Base-by-base conservation (phyloP, 1,140 invertebrate species). In the Linepithema humile region DNA sequence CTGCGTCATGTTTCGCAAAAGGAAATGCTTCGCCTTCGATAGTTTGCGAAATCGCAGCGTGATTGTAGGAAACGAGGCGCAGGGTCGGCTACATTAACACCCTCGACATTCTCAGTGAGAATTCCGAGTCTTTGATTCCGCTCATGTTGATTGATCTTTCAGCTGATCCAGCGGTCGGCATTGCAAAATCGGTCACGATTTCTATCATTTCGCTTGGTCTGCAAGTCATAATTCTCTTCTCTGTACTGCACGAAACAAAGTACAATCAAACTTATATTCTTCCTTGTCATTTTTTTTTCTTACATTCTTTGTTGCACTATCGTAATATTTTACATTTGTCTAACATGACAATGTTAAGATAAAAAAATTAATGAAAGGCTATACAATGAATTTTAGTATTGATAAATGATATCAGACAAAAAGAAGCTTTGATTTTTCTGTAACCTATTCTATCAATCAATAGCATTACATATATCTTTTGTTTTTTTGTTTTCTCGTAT, bases 21-120 rank as follows among this genome's bases (percentile, higher is more conserved):
- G 6, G 3, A 43, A 43, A 60, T 10, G 20, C 57, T 60, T 50
- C 20, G 48, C 59, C 38, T 73, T 53, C 60, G 32, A 82, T 55
- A 69, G 59, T 87, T 85, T 69, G 75, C 84, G 53, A 64, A 83
- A 83, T 70, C 43, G n/a, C 12, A 55, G 15, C n/a, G 17, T 17
- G 50, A 57, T 65, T 77, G 74, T 50, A 48, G n/a, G 43, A 65
- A 65, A 64, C 43, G 57, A 75, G 12, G n/a, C 53, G 40, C 29
- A 64, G 72, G 20, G 23, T 45, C 72, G 26, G 0, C 12, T 62
- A n/a, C n/a, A 45, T 77, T 77, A 77, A 77, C 43, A 75, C 59
- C 40, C 43, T 59, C 35, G 23, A 10, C 23, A 10, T 23, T 57
- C 23, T 57, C 53, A 17, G 59, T 38, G 38, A 29, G 38, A 74